Percentiles rank a stretch among this genome's conserved stretches.
Evolutionary conservation across 2,113 vertebrate species (phyloP).

Genomic region (Melanostigma gelatinosum): DNA sequence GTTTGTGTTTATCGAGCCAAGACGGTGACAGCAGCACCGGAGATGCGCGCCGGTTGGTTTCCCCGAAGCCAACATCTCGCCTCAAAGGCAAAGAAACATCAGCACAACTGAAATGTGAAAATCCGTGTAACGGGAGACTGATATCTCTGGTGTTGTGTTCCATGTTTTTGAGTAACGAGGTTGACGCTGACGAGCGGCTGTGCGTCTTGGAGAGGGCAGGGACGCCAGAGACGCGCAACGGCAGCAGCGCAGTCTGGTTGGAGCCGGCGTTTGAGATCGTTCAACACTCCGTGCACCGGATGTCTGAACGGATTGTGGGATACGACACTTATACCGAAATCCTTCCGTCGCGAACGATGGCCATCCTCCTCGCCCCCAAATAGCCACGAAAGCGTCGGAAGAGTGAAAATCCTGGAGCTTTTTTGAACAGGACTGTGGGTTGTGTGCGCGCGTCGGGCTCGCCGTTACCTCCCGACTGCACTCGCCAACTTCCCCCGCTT

Average conservation of each 20-base stretch:
- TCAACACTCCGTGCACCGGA: constrained; percentile 4
- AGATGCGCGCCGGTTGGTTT: neutral
- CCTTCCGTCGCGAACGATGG: constrained; percentile 24
- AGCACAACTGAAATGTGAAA: neutral
- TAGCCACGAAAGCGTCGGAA: constrained; percentile 39
- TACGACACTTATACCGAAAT: constrained; percentile 9
- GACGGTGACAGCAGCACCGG: neutral
- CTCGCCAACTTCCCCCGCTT: constrained; percentile 66
- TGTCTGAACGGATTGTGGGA: constrained; percentile 13
- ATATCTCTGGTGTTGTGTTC: constrained; percentile 10
- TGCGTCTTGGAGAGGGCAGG: constrained; percentile 69
- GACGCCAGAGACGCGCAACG: constrained; percentile 54
- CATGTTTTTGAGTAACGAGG: constrained; percentile 19
- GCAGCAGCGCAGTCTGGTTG: constrained; percentile 38
- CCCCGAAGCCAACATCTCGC: neutral
- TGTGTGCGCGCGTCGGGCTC: constrained; percentile 61
- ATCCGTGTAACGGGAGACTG: neutral
- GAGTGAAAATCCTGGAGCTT: constrained; percentile 47
- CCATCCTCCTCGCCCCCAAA: neutral
- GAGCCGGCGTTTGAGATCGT: constrained; percentile 52
- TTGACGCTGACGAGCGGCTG: constrained; percentile 55
- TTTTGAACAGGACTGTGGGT: constrained; percentile 55
- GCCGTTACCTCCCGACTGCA: constrained; percentile 62
- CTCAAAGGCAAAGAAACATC: neutral
- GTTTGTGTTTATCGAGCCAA: neutral